Base-by-base conservation (phyloP, 2,888 invertebrate species). In the Calameuta filiformis region DNA sequence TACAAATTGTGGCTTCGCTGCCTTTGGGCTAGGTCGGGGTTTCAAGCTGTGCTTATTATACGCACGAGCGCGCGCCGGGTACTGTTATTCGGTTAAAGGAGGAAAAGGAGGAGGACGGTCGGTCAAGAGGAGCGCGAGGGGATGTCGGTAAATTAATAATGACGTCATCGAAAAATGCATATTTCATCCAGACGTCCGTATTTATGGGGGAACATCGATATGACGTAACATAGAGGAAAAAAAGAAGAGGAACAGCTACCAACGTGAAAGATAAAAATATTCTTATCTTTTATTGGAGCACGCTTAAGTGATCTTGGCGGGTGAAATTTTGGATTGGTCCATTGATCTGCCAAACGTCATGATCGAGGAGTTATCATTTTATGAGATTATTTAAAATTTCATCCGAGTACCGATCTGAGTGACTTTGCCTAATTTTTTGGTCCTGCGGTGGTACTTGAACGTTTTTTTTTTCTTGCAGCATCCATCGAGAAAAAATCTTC, bases 371-470 rank as follows among this genome's bases (percentile, higher is more conserved):
- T 56, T 23, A 9, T 9, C 2, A 0, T 23, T 23, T 23, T 56
- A 23, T 9, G 23, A 23, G 6, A 23, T 9, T 9, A 1, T 23
- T 23, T 15, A 56, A 23, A 9, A 9, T 56, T 23, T 56, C 23
- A 56, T 56, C 23, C 9, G 4, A 15, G 9, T 23, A 56, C 6
- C 56, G 23, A 2, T 23, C 56, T 2, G 56, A 56, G 23, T 40
- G 40, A 1, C 1, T 6, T 56, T 4, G 9, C 0, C 23, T 23
- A 23, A 9, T 56, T 56, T 2, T 6, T 56, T 56, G 0, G 1
- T 0, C 6, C 15, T 15, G 0, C 15, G 6, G 0, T 40, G 15
- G 6, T 1, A 15, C 1, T 15, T 4, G 12, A 15, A 23, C 2
- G 15, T 0, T 56, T 56, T 23, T 23, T 35, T 56, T 56, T 23